Conservation (phyloP, 2,113 vertebrate species). For the cattle (Bos taurus) region DNA sequence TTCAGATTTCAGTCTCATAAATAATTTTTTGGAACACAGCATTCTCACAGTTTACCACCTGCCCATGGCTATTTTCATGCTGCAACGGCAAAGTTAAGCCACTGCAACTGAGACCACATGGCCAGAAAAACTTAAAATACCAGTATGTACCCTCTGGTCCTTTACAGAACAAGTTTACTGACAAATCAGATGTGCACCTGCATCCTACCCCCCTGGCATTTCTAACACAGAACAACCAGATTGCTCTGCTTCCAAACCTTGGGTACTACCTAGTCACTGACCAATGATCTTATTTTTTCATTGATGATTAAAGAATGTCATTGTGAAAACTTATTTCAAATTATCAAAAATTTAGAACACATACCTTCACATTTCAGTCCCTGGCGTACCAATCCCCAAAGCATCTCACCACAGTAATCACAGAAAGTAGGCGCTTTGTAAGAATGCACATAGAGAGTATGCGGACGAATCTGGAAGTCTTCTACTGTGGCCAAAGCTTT, state of each 20-base stretch:
- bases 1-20: neutral
- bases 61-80: neutral
- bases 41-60: neutral
- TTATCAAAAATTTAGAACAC: constrained; percentile 29
- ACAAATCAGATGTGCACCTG: neutral
- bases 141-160: neutral
- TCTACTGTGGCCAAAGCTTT: constrained; percentile 96
- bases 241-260: neutral
- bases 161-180: neutral
- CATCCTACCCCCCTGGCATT: neutral
- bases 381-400: constrained; percentile 98
- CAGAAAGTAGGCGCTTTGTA: constrained; percentile 99
- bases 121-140: neutral
- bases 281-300: neutral
- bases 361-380: constrained; percentile 99
- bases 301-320: neutral
- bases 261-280: neutral
- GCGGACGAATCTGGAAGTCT: constrained; percentile 99
- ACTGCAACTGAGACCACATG: neutral
- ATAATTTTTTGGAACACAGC: neutral
- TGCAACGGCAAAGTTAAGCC: neutral
- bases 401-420: constrained; percentile 99
- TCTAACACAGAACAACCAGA: neutral
- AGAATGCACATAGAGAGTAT: constrained; percentile 97
- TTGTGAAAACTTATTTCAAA: constrained; percentile 31